Evolutionary conservation across 1,140 invertebrate genomes (phyloP), one percentile per base, ranked within the genome.

Genomic region (Varroa destructor): DNA sequence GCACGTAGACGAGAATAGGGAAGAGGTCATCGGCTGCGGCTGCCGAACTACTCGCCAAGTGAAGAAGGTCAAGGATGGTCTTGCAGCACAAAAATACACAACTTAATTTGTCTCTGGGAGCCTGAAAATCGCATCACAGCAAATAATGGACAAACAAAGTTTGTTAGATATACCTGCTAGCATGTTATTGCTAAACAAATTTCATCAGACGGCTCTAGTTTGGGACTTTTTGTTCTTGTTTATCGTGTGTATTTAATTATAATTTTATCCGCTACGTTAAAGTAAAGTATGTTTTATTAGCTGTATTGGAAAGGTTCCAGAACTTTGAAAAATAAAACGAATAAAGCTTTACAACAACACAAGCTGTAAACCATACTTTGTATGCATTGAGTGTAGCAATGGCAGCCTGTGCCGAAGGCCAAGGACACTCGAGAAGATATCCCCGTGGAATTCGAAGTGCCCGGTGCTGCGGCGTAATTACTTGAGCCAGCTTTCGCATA

Each of bases 11-110:
- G 56, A 99, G 84, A 37, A 97, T 92, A 10, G 96, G 96, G 77
- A 93, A 89, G 75, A 98, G 86, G 83, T 98, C 94, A 81, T 99
- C 96, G 1, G 96, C 95, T 40, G 93, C 89, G 12, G 93, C 91
- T n/a, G 90, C 86, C 1, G 85, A 84, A 70, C 83, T 81, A 61
- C 85, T 88, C 40, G 88, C 87, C 82, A 94, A 86, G 37, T 88
- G 87, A 71, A 97, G 81, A 71, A 97, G 82, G 74, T 91, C 92
- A 86, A 96, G 91, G 72, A 98, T 93, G 51, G 83, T 85, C 4
- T 87, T 87, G 58, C 91, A 89, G 78, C 91, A 94, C 25, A 91
- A 86, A 75, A 87, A 84, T 55, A 93, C 86, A 81, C 88, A 91
- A 72, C 86, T 84, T n/a, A 97, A 83, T 83, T 98, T 98, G 79